phyloP scores from a whole-genome alignment of 2,113 vertebrate species.

The Microcebus murinus region DNA sequence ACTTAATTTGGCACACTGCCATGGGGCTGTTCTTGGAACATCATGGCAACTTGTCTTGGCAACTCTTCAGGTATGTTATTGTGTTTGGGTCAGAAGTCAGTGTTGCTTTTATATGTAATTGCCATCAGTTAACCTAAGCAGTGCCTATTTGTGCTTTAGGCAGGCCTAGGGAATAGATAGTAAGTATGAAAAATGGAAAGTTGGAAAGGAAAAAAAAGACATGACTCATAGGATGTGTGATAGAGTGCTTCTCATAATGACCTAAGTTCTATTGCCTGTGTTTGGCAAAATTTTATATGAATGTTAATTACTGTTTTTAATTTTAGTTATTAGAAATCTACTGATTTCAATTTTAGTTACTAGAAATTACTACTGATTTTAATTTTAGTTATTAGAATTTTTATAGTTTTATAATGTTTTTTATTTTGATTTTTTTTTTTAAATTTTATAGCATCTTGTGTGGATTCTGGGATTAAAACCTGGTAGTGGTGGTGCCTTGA shows the following conservation, averaged over 20 bases:
- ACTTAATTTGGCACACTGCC: slow-evolving; percentile 97
- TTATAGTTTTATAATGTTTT: neutral
- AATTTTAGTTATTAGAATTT: slow-evolving; percentile 30
- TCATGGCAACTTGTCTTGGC: slow-evolving; percentile 99
- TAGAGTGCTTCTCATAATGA: neutral
- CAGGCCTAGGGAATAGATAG: neutral
- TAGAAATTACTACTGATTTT: neutral
- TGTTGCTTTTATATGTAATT: neutral
- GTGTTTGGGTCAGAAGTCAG: neutral
- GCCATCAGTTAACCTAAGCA: neutral
- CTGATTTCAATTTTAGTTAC: slow-evolving; percentile 9
- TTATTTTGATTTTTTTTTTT: slow-evolving; percentile 14
- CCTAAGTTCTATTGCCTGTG: neutral
- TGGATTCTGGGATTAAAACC: slow-evolving; percentile 99
- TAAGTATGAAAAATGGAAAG: neutral
- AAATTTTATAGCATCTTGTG: slow-evolving; percentile 94
- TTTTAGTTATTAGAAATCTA: neutral
- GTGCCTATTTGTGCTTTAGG: neutral
- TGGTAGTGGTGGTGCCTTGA: slow-evolving; percentile 94
- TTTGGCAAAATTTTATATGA: neutral
- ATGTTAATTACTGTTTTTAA: slow-evolving; percentile 25
- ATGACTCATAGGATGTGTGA: neutral
- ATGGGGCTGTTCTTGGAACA: slow-evolving; percentile 95
- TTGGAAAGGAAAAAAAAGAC: neutral
- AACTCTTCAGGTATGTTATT: slow-evolving; percentile 94